Percentiles rank a stretch among this genome's conserved stretches.
Evolutionary conservation across 2,113 vertebrate species (phyloP).

Genomic region (Pterocles burchelli): DNA sequence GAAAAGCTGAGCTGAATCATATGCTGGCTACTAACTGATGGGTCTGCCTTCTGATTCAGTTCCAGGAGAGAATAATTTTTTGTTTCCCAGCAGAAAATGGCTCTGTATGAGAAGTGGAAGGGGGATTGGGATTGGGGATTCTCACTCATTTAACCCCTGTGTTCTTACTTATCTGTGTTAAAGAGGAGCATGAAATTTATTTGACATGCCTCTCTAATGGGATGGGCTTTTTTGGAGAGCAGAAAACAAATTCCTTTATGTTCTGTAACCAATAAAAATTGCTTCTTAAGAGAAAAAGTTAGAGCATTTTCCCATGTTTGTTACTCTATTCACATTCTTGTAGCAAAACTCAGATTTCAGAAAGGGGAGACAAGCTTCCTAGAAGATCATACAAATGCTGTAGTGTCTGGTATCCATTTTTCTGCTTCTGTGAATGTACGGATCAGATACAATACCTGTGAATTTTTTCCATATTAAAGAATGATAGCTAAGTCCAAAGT

Average conservation of each 20-base stretch:
- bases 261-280: conserved; percentile 57
- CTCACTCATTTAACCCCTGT: conserved; percentile 45
- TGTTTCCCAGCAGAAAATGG: conserved; percentile 69
- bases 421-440: not conserved
- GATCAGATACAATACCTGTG: not conserved
- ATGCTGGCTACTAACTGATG: conserved; percentile 68
- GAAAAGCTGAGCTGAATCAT: conserved; percentile 75
- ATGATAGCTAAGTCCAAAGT: not conserved
- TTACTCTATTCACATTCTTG: not conserved
- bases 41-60: conserved; percentile 75
- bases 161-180: conserved; percentile 44
- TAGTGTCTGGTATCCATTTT: not conserved
- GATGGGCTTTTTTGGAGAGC: not conserved
- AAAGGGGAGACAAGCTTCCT: not conserved
- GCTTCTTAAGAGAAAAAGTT: not conserved
- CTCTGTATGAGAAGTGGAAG: conserved; percentile 66
- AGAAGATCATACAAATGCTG: not conserved
- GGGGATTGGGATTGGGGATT: conserved; percentile 46
- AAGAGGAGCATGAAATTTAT: conserved; percentile 42
- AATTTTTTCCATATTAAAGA: not conserved
- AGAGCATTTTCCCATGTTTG: not conserved
- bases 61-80: conserved; percentile 74
- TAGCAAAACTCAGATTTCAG: conserved; percentile 7
- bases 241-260: conserved; percentile 38
- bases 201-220: conserved; percentile 2